Conservation (phyloP, 2,888 invertebrate genomes). For the Drosophila subquinaria region DNA sequence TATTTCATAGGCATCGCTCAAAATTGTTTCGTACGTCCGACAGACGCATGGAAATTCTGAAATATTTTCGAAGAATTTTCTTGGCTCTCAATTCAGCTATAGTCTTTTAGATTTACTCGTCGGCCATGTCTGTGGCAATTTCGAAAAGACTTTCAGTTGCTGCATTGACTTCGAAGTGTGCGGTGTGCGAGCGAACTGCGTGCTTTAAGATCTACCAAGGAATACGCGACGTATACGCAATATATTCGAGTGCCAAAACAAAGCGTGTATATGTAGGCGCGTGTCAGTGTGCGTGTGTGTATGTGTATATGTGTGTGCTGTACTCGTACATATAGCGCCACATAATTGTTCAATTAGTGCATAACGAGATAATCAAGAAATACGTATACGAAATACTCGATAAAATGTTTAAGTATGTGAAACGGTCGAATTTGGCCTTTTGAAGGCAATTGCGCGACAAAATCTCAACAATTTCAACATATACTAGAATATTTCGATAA, state of each 20-base stretch:
- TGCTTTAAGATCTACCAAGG: slow-evolving; percentile 38
- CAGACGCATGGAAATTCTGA: slow-evolving; percentile 69
- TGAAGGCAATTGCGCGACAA: slow-evolving; percentile 55
- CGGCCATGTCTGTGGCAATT: slow-evolving; percentile 56
- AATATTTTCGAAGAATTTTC: slow-evolving; percentile 61
- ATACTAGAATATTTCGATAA: slow-evolving; percentile 55
- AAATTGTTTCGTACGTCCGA: slow-evolving; percentile 16
- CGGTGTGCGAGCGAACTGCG: slow-evolving; percentile 55
- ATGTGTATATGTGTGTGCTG: slow-evolving; percentile 52
- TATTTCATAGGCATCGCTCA: slow-evolving; percentile 54
- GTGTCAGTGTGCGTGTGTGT: slow-evolving; percentile 17
- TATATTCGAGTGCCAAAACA: slow-evolving; percentile 50
- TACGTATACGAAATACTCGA: slow-evolving; percentile 25
- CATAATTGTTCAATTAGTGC: slow-evolving; percentile 68
- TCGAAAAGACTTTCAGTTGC: slow-evolving; percentile 78
- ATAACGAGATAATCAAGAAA: slow-evolving; percentile 31
- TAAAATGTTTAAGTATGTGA: slow-evolving; percentile 76
- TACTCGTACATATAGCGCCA: slow-evolving; percentile 48
- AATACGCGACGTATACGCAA: slow-evolving; percentile 78
- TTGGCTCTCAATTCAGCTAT: slow-evolving; percentile 65
- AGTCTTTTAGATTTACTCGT: slow-evolving; percentile 14
- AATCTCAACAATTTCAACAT: slow-evolving; percentile 32
- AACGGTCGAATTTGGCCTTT: slow-evolving; percentile 38
- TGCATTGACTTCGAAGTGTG: slow-evolving; percentile 79
- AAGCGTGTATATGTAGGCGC: slow-evolving; percentile 30